Evolutionary conservation across 2,797 vertebrate species (phyloP), one percentile per base, ranked within the genome.

Genomic region (Aldrovandia affinis): DNA sequence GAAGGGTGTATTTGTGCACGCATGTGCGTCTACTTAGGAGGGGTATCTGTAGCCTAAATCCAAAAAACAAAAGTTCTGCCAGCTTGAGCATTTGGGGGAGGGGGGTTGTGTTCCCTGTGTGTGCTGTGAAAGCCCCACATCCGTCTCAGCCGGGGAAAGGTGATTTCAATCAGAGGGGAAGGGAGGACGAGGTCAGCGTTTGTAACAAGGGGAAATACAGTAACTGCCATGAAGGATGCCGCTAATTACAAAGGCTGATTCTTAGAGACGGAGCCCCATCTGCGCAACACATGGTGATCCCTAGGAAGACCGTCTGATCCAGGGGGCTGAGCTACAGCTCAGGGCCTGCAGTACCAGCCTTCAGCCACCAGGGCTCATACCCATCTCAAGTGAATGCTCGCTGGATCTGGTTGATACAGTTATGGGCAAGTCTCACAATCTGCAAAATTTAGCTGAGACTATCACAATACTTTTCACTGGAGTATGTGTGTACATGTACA

Each of bases 281-380:
- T 96, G 95, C 28, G 87, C 89, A 93, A 89, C 95, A 96, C 91
- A 94, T 96, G 95, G 88, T n/a, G 80, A 54, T 36, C 52, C 50
- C 83, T 84, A 78, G 59, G 87, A 89, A 88, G 87, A 84, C 86
- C 90, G 85, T 30, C 42, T 88, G 86, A 90, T 90, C 89, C 89
- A 91, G 61, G 5, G 78, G 90, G 87, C 90, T 90, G 85, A 55
- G 50, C 36, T 20, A n/a, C 30, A 50, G 36, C 47, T 86, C 84
- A 91, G 89, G 90, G 85, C 90, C 90, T 90, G 90, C 88, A 61
- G n/a, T 92, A 85, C 89, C 70, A 90, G 90, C 90, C 90, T 92
- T 86, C 85, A 84, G 87, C 85, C 84, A 78, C 82, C 89, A 89
- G 68, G 75, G 28, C 52, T 42, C 42, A 50, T n/a, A 33, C 39